Percentiles rank a stretch among this genome's conserved stretches.
Evolutionary conservation across 2,113 vertebrate species (phyloP).

Genomic region (Nesoenas mayeri): DNA sequence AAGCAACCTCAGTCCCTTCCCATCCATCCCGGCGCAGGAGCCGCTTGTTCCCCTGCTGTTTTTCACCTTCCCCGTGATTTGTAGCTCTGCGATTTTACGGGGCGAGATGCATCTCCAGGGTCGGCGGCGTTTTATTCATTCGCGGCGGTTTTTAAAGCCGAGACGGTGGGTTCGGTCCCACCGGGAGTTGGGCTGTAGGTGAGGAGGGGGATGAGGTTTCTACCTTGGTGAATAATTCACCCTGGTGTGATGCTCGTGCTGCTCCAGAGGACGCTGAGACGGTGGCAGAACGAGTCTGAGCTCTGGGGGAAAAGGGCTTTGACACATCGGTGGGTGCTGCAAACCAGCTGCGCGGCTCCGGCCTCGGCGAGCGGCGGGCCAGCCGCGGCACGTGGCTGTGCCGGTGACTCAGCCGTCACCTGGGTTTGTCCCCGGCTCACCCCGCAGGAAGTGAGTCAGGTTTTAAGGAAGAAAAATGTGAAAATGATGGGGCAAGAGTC

Average conservation of each 20-base stretch:
- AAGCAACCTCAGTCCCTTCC: background rate
- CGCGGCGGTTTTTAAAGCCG: background rate
- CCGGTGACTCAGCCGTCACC: constrained; percentile 31
- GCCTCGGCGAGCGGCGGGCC: rapidly evolving
- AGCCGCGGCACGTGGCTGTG: background rate
- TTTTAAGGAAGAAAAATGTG: background rate
- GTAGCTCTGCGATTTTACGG: background rate
- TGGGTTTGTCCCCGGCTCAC: constrained; percentile 19
- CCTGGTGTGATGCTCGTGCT: rapidly evolving
- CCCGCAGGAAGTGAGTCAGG: constrained; percentile 56
- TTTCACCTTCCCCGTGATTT: background rate
- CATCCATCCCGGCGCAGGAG: background rate
- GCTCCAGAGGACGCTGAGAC: rapidly evolving
- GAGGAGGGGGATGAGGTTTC: background rate
- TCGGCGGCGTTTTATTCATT: background rate
- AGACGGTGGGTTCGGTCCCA: background rate
- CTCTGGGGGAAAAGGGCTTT: background rate
- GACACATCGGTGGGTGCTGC: rapidly evolving
- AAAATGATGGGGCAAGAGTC: background rate
- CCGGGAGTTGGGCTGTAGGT: rapidly evolving
- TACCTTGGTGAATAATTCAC: background rate
- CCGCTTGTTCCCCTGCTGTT: background rate
- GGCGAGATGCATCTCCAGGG: background rate
- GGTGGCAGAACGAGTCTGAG: rapidly evolving
- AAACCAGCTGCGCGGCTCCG: background rate